Base-by-base conservation (phyloP, 2,888 invertebrate genomes). In the Nymphalis polychloros region DNA sequence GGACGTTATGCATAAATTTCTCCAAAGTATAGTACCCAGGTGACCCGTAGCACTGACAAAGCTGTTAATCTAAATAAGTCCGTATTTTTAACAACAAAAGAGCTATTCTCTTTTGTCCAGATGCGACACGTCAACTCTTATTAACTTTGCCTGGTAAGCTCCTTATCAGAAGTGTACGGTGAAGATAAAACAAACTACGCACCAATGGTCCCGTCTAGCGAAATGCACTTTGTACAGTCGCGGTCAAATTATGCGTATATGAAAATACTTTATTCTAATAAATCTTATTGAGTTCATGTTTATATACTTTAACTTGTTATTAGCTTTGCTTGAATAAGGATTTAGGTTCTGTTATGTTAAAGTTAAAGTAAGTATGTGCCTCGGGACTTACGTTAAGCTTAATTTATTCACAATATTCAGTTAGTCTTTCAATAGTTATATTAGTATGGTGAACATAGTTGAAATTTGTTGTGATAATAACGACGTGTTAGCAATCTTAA, bases 91-190 rank as follows among this genome's bases (percentile, higher is more conserved):
- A 67, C 72, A 61, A 73, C 77, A 81, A 82, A 85, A 79, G 85
- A 86, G 81, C 74, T 79, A 80, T 84, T 86, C 79, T 87, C 81
- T 78, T 79, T 77, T 77, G 79, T 72, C 71, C 49, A 69, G 71
- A 65, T 63, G 62, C 70, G 74, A 75, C 72, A 81, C 84, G 84
- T 86, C 86, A 81, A 84, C 84, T 88, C 86, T 86, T 90, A 88
- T 90, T 89, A 90, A 85, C 83, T 88, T 88, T 81, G 84, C 83
- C 78, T 83, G 81, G 85, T 87, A 87, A 91, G 89, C 90, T 89
- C 80, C 90, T 91, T 92, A 92, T 92, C 91, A 87, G 85, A 87
- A 83, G 85, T 89, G 89, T 90, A 89, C 88, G 87, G 87, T 81
- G 80, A 82, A 90, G 91, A 91, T 92, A 91, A 90, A 89, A 81